Conservation (phyloP, 2,888 invertebrate genomes). For the Psylliodes chrysocephalus region DNA sequence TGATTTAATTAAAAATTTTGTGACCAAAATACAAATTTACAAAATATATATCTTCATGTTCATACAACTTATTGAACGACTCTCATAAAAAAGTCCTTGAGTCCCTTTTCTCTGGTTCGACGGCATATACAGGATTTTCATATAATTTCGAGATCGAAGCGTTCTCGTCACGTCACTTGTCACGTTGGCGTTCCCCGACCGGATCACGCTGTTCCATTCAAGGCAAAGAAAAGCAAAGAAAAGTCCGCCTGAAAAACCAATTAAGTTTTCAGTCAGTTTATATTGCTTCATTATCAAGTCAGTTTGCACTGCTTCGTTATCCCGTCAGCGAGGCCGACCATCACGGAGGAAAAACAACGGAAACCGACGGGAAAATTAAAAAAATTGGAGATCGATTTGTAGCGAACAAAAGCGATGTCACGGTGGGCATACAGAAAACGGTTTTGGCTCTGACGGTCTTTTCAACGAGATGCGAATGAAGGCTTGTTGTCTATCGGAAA, state of each 20-base stretch:
- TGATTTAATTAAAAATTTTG: too few species aligned
- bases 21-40: too few species aligned
- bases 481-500: too few species aligned
- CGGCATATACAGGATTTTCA: too few species aligned
- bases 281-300: slow-evolving; percentile 3
- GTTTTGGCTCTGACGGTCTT: not conserved
- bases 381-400: slow-evolving; percentile 6
- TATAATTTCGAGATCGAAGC: too few species aligned
- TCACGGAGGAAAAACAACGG: not conserved
- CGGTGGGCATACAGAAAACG: not conserved
- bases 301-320: slow-evolving; percentile 3
- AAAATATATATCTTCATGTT: too few species aligned
- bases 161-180: too few species aligned
- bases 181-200: too few species aligned
- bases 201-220: not conserved
- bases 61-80: too few species aligned
- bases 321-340: not conserved
- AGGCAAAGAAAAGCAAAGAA: not conserved
- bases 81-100: too few species aligned
- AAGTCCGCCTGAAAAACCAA: not conserved
- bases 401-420: slow-evolving; percentile 6
- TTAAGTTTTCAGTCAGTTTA: slow-evolving; percentile 1
- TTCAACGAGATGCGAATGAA: not conserved
- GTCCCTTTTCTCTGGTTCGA: too few species aligned
- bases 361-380: not conserved